phyloP scores from a whole-genome alignment of 2,888 invertebrate genomes.

The Callyntrura guangdongensis region DNA sequence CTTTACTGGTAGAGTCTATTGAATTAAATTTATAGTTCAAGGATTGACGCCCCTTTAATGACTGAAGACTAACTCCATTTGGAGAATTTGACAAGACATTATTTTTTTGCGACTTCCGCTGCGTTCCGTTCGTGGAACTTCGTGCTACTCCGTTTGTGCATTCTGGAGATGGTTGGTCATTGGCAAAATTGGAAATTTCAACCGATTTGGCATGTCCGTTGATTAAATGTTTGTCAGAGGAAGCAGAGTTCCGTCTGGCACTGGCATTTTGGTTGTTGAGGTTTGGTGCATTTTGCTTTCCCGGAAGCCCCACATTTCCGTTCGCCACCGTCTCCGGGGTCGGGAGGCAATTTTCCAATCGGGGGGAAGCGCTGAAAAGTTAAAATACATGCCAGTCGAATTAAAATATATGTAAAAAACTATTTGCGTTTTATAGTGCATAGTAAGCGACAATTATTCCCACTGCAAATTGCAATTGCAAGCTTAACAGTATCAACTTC shows the following conservation, averaged over 20 bases:
- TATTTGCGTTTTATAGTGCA: too few relatives aligned
- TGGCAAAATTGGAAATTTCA: constrained; percentile 54
- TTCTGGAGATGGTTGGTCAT: constrained; percentile 69
- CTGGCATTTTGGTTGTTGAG: constrained; percentile 50
- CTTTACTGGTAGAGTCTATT: constrained; percentile 26
- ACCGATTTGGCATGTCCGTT: constrained; percentile 62
- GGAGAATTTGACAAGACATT: constrained; percentile 52
- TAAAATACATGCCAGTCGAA: background rate
- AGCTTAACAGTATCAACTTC: too few relatives aligned
- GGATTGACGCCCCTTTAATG: constrained; percentile 51
- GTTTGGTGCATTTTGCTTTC: constrained; percentile 57
- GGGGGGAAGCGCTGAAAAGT: constrained; percentile 73
- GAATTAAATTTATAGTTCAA: constrained; percentile 50
- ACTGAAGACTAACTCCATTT: constrained; percentile 69
- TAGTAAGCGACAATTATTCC: too few relatives aligned
- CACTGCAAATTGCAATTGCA: too few relatives aligned
- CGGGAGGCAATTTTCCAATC: constrained; percentile 78
- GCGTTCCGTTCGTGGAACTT: constrained; percentile 53
- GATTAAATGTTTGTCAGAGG: constrained; percentile 45
- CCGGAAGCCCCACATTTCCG: constrained; percentile 69
- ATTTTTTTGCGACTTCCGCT: constrained; percentile 41
- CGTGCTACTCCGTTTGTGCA: constrained; percentile 40
- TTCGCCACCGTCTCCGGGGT: constrained; percentile 73
- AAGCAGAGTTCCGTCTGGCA: constrained; percentile 59
- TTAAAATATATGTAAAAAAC: too few relatives aligned